Percentiles rank a stretch among this genome's conserved stretches.
Evolutionary conservation across 2,797 vertebrate genomes (phyloP).

Genomic region (Bufotes viridis): DNA sequence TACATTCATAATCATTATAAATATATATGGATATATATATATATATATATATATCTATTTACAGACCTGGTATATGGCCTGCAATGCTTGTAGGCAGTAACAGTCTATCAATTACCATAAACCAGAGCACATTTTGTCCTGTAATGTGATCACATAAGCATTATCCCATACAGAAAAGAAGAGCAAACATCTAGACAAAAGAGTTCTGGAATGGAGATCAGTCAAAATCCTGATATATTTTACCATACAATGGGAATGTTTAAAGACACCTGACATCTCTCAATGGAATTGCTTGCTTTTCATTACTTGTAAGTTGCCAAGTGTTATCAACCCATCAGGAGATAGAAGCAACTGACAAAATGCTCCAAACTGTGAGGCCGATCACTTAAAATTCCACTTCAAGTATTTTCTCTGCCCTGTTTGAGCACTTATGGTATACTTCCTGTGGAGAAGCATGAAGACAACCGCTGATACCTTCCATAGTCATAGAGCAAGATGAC

Average conservation of each 20-base stretch:
- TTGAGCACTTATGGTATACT: constrained; percentile 4
- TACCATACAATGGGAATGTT: constrained; percentile 68
- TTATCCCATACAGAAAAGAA: constrained; percentile 17
- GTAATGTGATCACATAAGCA: constrained; percentile 49
- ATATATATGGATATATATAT: too few species aligned
- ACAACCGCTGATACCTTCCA: neutral
- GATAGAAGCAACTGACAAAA: constrained; percentile 36
- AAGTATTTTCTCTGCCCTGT: constrained; percentile 34
- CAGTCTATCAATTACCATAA: constrained; percentile 42
- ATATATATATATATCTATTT: too few species aligned
- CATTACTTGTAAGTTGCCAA: constrained; percentile 9
- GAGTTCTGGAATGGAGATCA: constrained; percentile 66
- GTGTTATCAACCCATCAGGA: constrained; percentile 36
- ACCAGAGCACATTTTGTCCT: constrained; percentile 16
- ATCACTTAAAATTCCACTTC: constrained; percentile 59
- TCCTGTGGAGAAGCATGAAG: neutral
- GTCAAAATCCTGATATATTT: constrained; percentile 63
- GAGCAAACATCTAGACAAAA: constrained; percentile 66
- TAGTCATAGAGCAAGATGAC: neutral
- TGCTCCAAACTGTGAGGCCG: neutral
- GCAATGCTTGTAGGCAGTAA: too few species aligned
- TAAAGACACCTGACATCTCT: constrained; percentile 57
- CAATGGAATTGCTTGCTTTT: constrained; percentile 25
- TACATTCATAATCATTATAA: too few species aligned
- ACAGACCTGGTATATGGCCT: too few species aligned